phyloP scores from a whole-genome alignment of 1,140 invertebrate genomes.

The Caerostris extrusa region DNA sequence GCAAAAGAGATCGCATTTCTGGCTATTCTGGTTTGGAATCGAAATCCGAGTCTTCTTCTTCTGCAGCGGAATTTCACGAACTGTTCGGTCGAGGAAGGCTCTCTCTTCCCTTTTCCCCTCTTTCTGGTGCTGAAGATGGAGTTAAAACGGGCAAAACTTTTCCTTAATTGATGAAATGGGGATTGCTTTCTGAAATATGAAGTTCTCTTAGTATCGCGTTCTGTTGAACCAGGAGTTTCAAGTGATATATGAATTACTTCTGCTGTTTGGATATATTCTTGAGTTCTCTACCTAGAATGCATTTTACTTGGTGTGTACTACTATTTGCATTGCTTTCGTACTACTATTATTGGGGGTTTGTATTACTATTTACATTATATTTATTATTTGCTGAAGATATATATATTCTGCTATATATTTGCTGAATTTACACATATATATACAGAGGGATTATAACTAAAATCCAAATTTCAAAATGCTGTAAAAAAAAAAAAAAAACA shows the following conservation, averaged over 20 bases:
- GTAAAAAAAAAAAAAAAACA: no score
- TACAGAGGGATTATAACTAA: no score
- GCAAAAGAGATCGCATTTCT: constrained; percentile 43
- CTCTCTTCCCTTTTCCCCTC: background rate
- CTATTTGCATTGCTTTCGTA: no score
- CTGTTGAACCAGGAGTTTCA: background rate
- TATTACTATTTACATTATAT: no score
- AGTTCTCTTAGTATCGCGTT: background rate
- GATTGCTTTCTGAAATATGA: constrained; percentile 18
- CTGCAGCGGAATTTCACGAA: background rate
- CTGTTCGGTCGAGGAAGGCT: no score
- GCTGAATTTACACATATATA: no score
- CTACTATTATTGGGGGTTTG: no score
- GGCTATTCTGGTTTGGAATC: background rate
- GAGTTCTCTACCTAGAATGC: no score
- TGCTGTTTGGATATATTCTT: background rate
- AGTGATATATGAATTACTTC: background rate
- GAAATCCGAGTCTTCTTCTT: background rate
- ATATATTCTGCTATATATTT: no score
- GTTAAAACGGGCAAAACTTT: background rate
- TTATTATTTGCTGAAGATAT: no score
- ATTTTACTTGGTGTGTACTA: no score
- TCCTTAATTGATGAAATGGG: background rate
- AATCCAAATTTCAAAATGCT: no score
- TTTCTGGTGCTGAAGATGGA: background rate